Evolutionary conservation across 2,797 vertebrate genomes (phyloP).

Genomic region (Anisognathus igniventris): DNA sequence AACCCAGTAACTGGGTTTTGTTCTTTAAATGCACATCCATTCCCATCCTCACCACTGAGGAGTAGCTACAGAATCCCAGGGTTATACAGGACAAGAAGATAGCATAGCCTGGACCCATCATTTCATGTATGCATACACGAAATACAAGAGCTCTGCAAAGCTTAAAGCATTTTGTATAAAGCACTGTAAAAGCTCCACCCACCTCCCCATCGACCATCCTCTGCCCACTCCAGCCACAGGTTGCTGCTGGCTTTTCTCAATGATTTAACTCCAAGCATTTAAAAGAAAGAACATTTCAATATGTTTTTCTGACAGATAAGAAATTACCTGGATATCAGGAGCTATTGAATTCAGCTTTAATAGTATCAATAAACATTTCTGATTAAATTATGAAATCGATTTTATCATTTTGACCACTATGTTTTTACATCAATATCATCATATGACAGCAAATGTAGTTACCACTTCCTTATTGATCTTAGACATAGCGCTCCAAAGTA

Average conservation of each 20-base stretch:
- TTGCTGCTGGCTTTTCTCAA: slow-evolving; percentile 33
- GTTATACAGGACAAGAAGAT: neutral
- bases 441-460: slow-evolving; percentile 84
- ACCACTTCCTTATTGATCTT: slow-evolving; percentile 92
- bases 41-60: neutral
- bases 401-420: slow-evolving; percentile 83
- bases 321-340: slow-evolving; percentile 79
- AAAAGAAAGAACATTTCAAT: slow-evolving; percentile 76
- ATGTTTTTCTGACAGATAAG: slow-evolving; percentile 77
- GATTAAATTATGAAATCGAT: slow-evolving; percentile 86
- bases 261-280: slow-evolving; percentile 68
- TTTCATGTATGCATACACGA: neutral
- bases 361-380: slow-evolving; percentile 84
- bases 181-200: neutral
- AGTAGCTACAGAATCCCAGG: neutral
- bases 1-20: neutral
- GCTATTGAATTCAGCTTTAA: slow-evolving; percentile 82
- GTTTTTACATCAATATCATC: slow-evolving; percentile 84
- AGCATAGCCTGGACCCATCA: neutral
- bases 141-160: neutral
- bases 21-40: neutral
- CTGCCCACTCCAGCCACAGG: slow-evolving; percentile 22
- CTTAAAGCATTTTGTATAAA: neutral
- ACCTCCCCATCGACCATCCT: neutral
- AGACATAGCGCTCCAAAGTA: slow-evolving; percentile 81